A percentile compares a stretch with the other conserved stretches of the same genome.
These are phyloP conservation scores for Limnephilus auricula DNA, from an alignment of 2,888 invertebrate species.

Conservation along the genomic window DNA sequence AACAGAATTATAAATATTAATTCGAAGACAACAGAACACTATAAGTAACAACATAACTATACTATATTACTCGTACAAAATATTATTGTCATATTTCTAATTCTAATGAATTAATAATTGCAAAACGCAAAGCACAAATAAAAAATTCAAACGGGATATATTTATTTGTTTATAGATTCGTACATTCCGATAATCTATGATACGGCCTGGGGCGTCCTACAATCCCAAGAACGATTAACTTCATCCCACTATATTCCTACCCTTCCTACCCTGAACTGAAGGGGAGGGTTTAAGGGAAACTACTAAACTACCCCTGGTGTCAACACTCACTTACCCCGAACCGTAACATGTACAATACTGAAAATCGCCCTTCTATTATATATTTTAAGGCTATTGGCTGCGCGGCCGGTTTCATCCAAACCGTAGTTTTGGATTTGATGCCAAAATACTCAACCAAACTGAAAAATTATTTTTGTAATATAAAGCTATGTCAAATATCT, in stretches of 20 bases:
- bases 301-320: neutral
- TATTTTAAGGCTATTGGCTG: neutral
- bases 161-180: neutral
- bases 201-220: neutral
- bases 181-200: neutral
- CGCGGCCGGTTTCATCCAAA: too few relatives aligned
- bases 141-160: neutral
- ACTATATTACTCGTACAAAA: neutral
- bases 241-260: neutral
- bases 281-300: neutral
- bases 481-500: too few relatives aligned
- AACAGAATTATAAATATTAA: too few relatives aligned
- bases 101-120: neutral
- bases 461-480: too few relatives aligned
- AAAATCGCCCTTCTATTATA: neutral
- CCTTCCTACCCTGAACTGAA: constrained; percentile 2
- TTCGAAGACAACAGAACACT: neutral
- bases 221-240: neutral
- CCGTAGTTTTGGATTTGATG: too few relatives aligned
- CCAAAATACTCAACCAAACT: too few relatives aligned
- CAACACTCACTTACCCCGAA: neutral
- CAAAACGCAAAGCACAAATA: neutral
- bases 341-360: neutral
- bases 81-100: neutral
- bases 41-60: neutral